Percentiles rank a stretch among this genome's conserved stretches.
phyloP scores from a whole-genome alignment of 2,797 vertebrate species.

The Trichosurus vulpecula region DNA sequence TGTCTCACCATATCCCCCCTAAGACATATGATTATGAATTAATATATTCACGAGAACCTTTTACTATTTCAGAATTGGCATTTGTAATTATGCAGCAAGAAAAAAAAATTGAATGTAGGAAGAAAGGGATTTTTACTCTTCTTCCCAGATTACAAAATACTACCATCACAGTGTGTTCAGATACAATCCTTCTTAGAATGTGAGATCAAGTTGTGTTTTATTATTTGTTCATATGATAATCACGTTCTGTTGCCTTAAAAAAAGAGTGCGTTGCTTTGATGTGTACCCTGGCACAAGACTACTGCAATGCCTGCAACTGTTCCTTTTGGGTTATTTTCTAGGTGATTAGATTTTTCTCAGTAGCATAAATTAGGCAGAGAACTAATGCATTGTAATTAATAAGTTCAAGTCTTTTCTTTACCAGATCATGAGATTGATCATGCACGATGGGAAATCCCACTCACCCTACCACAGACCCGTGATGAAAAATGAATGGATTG shows the following conservation, averaged over 20 bases:
- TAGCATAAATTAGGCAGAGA: conserved; percentile 63
- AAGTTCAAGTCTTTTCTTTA: conserved; percentile 74
- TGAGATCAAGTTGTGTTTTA: conserved; percentile 61
- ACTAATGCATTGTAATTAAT: conserved; percentile 78
- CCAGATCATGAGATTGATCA: conserved; percentile 50
- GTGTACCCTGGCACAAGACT: conserved; percentile 39
- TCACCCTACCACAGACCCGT: neutral
- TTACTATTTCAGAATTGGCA: conserved; percentile 44
- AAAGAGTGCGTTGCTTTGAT: conserved; percentile 46
- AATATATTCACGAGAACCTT: conserved; percentile 14
- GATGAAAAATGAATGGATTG: conserved; percentile 44
- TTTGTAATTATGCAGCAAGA: conserved; percentile 64
- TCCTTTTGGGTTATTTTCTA: conserved; percentile 77
- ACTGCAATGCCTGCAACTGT: conserved; percentile 53
- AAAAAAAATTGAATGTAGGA: conserved; percentile 49
- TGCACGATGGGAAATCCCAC: conserved; percentile 43
- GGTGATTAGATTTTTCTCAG: conserved; percentile 76
- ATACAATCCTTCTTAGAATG: conserved; percentile 46
- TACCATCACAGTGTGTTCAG: conserved; percentile 62
- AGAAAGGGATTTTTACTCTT: conserved; percentile 53
- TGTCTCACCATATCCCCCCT: neutral
- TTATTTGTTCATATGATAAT: conserved; percentile 65
- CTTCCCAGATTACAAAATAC: conserved; percentile 47
- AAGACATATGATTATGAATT: neutral
- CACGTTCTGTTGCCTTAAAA: conserved; percentile 61